Conservation (phyloP, 2,797 vertebrate genomes). For the Neosilurus mollespiculum region DNA sequence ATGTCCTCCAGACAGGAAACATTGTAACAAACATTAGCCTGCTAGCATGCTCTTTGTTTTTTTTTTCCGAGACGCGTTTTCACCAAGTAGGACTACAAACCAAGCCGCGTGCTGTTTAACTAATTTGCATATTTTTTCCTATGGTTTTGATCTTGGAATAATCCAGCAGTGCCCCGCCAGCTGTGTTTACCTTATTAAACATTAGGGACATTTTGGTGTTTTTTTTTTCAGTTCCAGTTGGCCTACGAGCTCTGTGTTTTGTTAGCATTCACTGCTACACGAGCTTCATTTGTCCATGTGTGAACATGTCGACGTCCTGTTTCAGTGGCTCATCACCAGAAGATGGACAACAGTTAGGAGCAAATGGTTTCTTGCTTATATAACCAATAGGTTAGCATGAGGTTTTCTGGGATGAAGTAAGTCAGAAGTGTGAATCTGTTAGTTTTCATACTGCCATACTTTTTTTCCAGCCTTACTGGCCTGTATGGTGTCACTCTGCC, state of each 20-base stretch:
- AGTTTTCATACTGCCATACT: background rate
- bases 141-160: background rate
- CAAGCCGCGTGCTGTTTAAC: background rate
- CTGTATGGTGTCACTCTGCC: background rate
- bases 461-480: background rate
- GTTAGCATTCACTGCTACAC: conserved; percentile 13
- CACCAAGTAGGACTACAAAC: background rate
- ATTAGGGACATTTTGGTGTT: background rate
- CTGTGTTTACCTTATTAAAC: background rate
- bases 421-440: background rate
- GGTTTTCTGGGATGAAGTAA: background rate
- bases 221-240: background rate
- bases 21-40: conserved; percentile 13
- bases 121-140: background rate
- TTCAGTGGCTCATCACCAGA: background rate
- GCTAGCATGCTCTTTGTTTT: conserved; percentile 48
- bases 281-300: background rate
- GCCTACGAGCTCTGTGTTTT: background rate
- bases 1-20: conserved; percentile 29
- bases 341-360: background rate
- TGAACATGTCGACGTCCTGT: conserved; percentile 1
- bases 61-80: conserved; percentile 4
- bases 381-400: background rate
- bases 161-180: no score
- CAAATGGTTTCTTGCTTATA: conserved; percentile 5